Evolutionary conservation across 2,113 vertebrate genomes (phyloP).

Genomic region (Azemiops feae): DNA sequence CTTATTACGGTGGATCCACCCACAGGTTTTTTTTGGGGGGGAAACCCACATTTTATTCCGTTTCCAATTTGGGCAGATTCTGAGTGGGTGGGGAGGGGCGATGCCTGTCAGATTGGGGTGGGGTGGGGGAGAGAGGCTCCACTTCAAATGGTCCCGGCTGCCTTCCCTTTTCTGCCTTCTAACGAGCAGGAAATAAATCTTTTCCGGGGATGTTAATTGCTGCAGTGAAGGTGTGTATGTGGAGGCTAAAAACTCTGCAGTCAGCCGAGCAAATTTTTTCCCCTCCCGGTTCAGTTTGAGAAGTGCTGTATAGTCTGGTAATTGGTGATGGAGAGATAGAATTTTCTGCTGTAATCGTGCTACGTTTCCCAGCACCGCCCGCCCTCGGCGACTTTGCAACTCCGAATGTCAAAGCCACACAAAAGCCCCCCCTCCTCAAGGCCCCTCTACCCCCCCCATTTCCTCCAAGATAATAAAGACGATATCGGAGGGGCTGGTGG

Average conservation of each 20-base stretch:
- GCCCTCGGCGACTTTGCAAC: too few relatives aligned
- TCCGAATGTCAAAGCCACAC: neutral
- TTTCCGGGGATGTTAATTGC: neutral
- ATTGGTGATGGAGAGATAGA: neutral
- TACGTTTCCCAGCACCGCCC: neutral
- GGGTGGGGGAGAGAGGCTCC: neutral
- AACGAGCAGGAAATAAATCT: neutral
- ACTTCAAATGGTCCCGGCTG: neutral
- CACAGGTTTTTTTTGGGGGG: too few relatives aligned
- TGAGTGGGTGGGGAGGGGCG: too few relatives aligned
- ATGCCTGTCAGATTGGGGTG: neutral
- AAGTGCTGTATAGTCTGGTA: neutral
- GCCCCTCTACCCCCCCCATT: neutral
- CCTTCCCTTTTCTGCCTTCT: neutral
- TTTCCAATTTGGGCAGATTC: neutral
- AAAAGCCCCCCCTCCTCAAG: neutral
- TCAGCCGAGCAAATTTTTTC: neutral
- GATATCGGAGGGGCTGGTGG: neutral
- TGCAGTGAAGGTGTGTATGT: neutral
- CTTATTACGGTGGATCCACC: too few relatives aligned
- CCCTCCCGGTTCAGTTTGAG: neutral
- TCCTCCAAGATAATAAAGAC: neutral
- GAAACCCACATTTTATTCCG: neutral
- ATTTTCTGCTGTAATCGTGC: neutral
- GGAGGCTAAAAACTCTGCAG: neutral